Conservation (phyloP, 2,797 vertebrate species). For the Macropus fuliginosus region DNA sequence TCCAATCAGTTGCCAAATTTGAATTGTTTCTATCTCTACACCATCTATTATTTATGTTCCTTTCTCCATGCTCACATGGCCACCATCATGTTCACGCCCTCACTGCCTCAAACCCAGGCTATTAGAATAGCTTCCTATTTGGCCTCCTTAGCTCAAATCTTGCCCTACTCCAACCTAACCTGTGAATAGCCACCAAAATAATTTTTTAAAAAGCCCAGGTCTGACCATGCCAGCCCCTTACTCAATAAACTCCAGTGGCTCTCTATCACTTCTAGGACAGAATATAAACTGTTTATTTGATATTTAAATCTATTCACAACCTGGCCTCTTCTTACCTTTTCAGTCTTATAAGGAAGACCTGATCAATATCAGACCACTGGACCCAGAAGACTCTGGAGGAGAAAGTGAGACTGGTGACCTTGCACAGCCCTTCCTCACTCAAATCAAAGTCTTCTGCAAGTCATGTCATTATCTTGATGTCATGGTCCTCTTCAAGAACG, state of each 20-base stretch:
- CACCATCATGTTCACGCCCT: background rate
- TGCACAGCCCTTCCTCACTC: too few species aligned
- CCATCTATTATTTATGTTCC: background rate
- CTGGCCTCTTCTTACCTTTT: background rate
- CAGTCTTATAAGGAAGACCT: background rate
- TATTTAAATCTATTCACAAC: background rate
- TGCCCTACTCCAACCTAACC: background rate
- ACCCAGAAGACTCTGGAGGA: too few species aligned
- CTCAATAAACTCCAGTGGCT: background rate
- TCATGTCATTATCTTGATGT: too few species aligned
- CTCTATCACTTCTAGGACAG: background rate
- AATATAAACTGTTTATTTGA: background rate
- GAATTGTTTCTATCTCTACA: background rate
- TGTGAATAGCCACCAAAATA: background rate
- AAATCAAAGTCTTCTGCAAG: too few species aligned
- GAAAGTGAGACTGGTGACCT: too few species aligned
- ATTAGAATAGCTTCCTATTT: background rate
- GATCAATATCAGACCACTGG: too few species aligned
- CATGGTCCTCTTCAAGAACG: too few species aligned
- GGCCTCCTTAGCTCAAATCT: background rate
- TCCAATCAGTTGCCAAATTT: background rate
- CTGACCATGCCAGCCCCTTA: background rate
- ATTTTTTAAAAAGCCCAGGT: background rate
- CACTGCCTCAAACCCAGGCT: background rate
- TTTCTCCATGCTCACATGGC: background rate